A percentile compares a stretch with the other conserved stretches of the same genome.
Conservation (phyloP, 2,113 vertebrate species). For the Trogon surrucura region DNA sequence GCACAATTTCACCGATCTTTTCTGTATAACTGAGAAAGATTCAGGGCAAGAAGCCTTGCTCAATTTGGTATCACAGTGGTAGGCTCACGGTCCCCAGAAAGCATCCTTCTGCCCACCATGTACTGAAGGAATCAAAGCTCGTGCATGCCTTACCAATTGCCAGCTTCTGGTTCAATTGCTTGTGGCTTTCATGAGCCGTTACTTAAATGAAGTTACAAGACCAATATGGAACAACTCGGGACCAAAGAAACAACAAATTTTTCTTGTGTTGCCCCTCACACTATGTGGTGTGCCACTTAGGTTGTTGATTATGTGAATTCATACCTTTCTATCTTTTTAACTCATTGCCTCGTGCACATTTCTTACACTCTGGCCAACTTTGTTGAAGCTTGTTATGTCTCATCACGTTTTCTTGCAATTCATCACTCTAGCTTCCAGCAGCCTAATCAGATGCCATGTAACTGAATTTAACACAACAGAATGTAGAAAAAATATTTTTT, state of each 20-base stretch:
- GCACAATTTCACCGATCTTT: not conserved
- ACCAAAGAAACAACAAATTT: not conserved
- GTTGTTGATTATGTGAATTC: not conserved
- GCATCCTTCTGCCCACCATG: not conserved
- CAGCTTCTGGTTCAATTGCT: not conserved
- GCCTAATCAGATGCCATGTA: conserved; percentile 25
- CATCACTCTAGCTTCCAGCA: conserved; percentile 18
- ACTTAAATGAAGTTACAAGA: not conserved
- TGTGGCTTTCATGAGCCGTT: not conserved
- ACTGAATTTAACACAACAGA: conserved; percentile 64
- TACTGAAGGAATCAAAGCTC: not conserved
- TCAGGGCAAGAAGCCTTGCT: not conserved
- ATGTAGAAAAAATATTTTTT: conserved; percentile 56
- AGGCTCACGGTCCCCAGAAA: not conserved
- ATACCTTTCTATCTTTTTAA: not conserved
- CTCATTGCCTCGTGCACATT: not conserved
- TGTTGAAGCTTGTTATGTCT: conserved; percentile 24
- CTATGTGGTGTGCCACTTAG: not conserved
- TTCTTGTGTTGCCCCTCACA: not conserved
- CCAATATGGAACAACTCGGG: not conserved
- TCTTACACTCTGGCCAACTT: not conserved
- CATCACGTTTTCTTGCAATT: conserved; percentile 46
- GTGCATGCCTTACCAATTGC: not conserved
- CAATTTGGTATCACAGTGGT: not conserved
- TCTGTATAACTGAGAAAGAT: not conserved